Conservation (phyloP, 2,888 invertebrate genomes). For the Argyresthia albistria region DNA sequence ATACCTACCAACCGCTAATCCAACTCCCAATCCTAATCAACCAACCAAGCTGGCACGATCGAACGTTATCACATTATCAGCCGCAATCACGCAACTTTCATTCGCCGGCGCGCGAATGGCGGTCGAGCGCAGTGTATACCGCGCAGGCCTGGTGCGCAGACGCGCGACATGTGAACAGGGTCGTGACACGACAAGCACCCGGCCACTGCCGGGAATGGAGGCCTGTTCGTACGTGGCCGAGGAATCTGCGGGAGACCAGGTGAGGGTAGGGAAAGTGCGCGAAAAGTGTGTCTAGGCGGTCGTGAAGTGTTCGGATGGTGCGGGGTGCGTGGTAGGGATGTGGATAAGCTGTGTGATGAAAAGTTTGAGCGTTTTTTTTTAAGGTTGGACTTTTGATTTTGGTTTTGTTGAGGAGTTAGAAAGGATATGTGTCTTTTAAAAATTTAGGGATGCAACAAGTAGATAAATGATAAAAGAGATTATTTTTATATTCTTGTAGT, state of each 20-base stretch:
- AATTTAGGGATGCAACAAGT: too few species aligned
- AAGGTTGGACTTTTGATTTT: neutral
- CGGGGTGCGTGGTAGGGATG: neutral
- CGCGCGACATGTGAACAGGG: neutral
- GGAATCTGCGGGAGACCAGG: conserved; percentile 68
- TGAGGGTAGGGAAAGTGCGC: conserved; percentile 23
- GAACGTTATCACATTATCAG: too few species aligned
- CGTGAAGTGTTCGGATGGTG: neutral
- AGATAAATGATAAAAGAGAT: too few species aligned
- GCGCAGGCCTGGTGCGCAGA: neutral
- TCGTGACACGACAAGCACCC: neutral
- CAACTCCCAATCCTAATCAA: too few species aligned
- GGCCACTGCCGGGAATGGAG: conserved; percentile 56
- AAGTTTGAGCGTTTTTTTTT: neutral
- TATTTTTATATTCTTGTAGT: too few species aligned
- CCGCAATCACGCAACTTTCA: too few species aligned
- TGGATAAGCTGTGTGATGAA: neutral
- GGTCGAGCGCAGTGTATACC: neutral
- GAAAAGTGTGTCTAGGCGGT: neutral
- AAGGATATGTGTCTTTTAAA: too few species aligned
- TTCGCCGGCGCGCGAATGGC: neutral
- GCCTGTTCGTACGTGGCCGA: conserved; percentile 62
- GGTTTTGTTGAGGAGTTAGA: too few species aligned
- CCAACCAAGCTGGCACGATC: too few species aligned
- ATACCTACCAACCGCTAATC: too few species aligned